These are phyloP conservation scores for Coreoperca whiteheadi DNA, from an alignment of 2,113 vertebrate species.

Conservation along the genomic window DNA sequence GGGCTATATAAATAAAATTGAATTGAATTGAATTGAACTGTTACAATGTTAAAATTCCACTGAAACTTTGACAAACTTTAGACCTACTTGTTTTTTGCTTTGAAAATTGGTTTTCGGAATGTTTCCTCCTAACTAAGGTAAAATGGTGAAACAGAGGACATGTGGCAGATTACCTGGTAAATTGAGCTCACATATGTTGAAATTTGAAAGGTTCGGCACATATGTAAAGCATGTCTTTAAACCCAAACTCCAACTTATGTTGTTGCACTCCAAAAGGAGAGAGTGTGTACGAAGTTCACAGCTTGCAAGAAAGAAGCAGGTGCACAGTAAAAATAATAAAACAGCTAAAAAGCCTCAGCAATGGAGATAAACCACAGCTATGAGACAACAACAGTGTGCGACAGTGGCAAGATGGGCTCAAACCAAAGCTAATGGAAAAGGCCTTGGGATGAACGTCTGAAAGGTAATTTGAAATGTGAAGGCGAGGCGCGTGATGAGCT, in stretches of 20 bases:
- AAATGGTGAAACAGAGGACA: background rate
- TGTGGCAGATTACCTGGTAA: background rate
- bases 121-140: too few relatives aligned
- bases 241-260: background rate
- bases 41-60: background rate
- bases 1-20: too few relatives aligned
- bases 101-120: background rate
- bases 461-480: constrained; percentile 38
- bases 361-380: constrained; percentile 34
- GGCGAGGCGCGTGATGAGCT: constrained; percentile 4
- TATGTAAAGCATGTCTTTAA: background rate
- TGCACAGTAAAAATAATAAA: constrained; percentile 12
- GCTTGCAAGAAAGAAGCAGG: constrained; percentile 4
- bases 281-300: background rate
- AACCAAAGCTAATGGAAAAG: constrained; percentile 27
- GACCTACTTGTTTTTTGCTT: too few relatives aligned
- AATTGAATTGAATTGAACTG: too few relatives aligned
- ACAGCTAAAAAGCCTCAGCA: background rate
- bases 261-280: constrained; percentile 13
- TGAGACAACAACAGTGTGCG: constrained; percentile 35
- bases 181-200: too few relatives aligned
- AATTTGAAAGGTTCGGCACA: background rate
- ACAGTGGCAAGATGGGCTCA: constrained; percentile 44
- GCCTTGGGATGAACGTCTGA: constrained; percentile 30
- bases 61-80: background rate